Conservation (phyloP, 2,888 invertebrate genomes). For the Noctua pronuba region DNA sequence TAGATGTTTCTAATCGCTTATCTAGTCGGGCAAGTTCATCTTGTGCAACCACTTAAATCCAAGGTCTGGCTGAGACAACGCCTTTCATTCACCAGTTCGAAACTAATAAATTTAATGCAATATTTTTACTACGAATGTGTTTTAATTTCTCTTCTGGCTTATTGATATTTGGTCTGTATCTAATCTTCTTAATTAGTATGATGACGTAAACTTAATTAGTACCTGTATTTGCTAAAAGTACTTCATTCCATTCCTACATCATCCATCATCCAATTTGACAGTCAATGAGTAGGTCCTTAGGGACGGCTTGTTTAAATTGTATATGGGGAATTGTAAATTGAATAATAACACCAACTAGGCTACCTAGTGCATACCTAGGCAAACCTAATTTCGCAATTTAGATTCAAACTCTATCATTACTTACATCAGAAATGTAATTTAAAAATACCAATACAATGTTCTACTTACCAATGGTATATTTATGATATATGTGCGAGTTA, state of each 20-base stretch:
- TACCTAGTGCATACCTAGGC: slow-evolving; percentile 14
- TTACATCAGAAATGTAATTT: slow-evolving; percentile 18
- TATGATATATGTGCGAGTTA: slow-evolving; percentile 54
- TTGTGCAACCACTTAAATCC: slow-evolving; percentile 52
- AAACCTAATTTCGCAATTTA: slow-evolving; percentile 5
- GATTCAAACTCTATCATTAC: slow-evolving; percentile 28
- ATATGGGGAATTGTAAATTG: too few relatives aligned
- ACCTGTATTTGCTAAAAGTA: too few relatives aligned
- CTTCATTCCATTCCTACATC: too few relatives aligned
- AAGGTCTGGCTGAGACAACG: slow-evolving; percentile 40
- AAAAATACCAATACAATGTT: slow-evolving; percentile 47
- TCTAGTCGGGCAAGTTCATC: slow-evolving; percentile 46
- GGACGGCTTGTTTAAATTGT: too few relatives aligned
- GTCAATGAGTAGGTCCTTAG: too few relatives aligned
- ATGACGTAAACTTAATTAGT: too few relatives aligned
- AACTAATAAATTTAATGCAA: slow-evolving; percentile 35
- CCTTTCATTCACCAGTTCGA: slow-evolving; percentile 47
- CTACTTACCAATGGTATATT: slow-evolving; percentile 36
- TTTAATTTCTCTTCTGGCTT: slow-evolving; percentile 13
- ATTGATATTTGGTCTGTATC: neutral
- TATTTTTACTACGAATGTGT: slow-evolving; percentile 3
- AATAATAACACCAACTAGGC: neutral
- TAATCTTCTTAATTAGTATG: neutral
- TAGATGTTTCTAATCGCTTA: neutral
- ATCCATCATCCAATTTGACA: too few relatives aligned